Evolutionary conservation across 2,113 vertebrate genomes (phyloP), one percentile per base, ranked within the genome.

Genomic region (Electrona antarctica): DNA sequence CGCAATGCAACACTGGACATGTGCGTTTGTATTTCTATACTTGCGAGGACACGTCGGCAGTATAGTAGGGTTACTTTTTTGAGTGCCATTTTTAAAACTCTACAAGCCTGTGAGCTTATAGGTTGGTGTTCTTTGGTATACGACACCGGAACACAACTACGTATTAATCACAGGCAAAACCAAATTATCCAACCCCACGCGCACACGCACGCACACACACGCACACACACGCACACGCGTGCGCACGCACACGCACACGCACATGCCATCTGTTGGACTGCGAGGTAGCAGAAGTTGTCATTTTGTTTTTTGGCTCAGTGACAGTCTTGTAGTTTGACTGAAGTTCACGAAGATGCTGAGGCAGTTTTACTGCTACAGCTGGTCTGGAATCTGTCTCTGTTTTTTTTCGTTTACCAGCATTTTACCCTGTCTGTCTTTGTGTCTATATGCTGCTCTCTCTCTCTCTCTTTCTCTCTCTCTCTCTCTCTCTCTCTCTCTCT

Each of bases 281-380:
- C 71, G 71, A 71, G 60, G 68, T 75, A 73, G 63, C 82, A 83
- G 71, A 80, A 74, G 71, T 61, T 50, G 69, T 67, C 61, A 58
- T 73, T 80, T 64, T 72, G 64, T 71, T 84, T 71, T 84, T 73
- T 78, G 69, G 74, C 74, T 48, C 3, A 0, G 61, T 28, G 60
- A 68, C 78, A 64, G 55, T 60, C 51, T 10, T 11, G 45, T 70
- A 50, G 70, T 59, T 14, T 66, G 45, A 65, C 56, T 59, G 55
- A 77, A 81, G 76, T 83, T 80, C 74, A 82, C 47, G 72, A 76
- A 84, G 80, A 79, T 71, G 67, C 71, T 12, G 57, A 70, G 48
- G 4, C 49, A 58, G 50, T 71, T 58, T 28, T 1, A 1, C 54
- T 66, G 75, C 69, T 60, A 28, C 59, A 33, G 12, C 2, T 56